Base-by-base conservation (phyloP, 1,140 invertebrate genomes). In the Diachasmimorpha longicaudata region DNA sequence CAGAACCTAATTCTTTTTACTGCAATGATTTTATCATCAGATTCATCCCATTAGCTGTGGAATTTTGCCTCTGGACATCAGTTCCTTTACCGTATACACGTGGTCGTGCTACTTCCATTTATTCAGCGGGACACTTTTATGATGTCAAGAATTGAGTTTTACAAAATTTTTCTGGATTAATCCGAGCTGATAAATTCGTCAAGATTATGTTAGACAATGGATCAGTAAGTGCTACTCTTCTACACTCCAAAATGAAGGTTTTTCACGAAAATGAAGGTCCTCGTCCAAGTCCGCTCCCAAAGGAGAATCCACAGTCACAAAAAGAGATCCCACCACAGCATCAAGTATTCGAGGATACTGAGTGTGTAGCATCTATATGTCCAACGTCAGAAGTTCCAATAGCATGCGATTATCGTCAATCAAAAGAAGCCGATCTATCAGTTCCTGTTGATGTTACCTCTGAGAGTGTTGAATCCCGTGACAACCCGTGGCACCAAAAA, bases 121-220 rank as follows among this genome's bases (percentile, higher is more conserved):
- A 46, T 46, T 23, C 46, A 42, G 70, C 46, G 42, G 70, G 70
- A 16, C 42, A 71, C 21, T 71, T 71, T 42, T 42, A 6, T 48
- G 46, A 46, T 48, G 46, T 71, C 8, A 71, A 71, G 39, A 36
- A 71, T 44, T 5, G 44, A 19, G 46, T 46, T 16, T 46, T 71
- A 37, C 16, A 46, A 14, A 46, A 71, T 71, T 71, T 46, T 71
- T 14, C 31, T 19, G 70, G 70, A 48, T 42, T n/a, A 46, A 46
- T 71, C n/a, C 42, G 70, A 16, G 70, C 23, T 46, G 70, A 71
- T 48, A 71, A 71, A 46, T 71, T 71, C 48, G 31, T 71, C 13
- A 71, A 71, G 39, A 42, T 71, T 5, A 71, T 71, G 23, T 46
- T 44, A 23, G 23, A 71, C 14, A 42, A 71, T 48, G 21, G 23